A percentile compares a stretch with the other conserved stretches of the same genome.
These are phyloP conservation scores for Cossypha caffra DNA, from an alignment of 2,797 vertebrate species.

Conservation along the genomic window DNA sequence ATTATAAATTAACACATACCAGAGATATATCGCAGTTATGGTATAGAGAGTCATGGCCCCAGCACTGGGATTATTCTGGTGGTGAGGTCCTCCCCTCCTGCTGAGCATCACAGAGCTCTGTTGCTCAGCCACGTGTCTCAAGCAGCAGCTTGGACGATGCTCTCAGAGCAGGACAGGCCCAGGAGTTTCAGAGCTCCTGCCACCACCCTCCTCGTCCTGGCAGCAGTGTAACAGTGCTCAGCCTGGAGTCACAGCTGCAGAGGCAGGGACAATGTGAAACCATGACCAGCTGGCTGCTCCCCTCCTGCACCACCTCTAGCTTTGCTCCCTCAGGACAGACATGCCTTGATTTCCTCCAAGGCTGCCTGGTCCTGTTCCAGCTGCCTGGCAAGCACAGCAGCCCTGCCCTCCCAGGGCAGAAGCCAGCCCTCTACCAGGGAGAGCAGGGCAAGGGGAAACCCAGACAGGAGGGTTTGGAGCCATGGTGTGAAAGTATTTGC, in stretches of 20 bases:
- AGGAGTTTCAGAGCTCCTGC: not conserved
- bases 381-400: not conserved
- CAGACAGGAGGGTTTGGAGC: not conserved
- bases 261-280: not conserved
- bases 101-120: rapidly evolving
- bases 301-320: not conserved
- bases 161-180: not conserved
- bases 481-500: rapidly evolving
- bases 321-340: not conserved
- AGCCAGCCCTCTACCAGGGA: not conserved
- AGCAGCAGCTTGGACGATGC: not conserved
- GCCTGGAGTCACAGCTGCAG: not conserved
- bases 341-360: not conserved
- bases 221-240: rapidly evolving
- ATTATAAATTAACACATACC: conserved; percentile 68
- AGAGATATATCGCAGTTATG: conserved; percentile 51
- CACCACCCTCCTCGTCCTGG: rapidly evolving
- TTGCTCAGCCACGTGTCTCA: rapidly evolving
- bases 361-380: not conserved
- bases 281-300: rapidly evolving
- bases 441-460: not conserved
- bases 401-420: not conserved
- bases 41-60: not conserved
- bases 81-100: not conserved
- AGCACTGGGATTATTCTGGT: not conserved